These are phyloP conservation scores for Trachurus trachurus DNA, from an alignment of 2,797 vertebrate genomes.

Conservation along the genomic window DNA sequence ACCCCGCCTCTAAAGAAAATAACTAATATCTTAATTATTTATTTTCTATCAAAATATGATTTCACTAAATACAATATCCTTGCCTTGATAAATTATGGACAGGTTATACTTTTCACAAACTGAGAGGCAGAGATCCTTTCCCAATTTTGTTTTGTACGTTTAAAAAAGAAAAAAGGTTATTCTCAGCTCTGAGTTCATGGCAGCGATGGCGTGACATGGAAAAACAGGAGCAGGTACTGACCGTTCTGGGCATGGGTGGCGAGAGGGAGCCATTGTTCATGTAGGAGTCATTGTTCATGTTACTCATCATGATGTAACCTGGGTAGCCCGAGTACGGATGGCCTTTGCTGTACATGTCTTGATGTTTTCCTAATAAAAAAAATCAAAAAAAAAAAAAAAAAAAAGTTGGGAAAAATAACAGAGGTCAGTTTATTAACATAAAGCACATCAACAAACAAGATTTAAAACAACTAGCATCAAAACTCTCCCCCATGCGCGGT, in stretches of 20 bases:
- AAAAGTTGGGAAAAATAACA: slow-evolving; percentile 32
- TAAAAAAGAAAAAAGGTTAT: background rate
- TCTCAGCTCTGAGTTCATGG: background rate
- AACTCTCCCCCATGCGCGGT: background rate
- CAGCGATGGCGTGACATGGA: background rate
- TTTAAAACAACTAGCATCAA: background rate
- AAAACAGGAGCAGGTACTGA: slow-evolving; percentile 84
- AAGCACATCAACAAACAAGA: background rate
- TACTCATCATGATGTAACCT: slow-evolving; percentile 99
- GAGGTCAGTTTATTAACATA: background rate
- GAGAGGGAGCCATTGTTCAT: slow-evolving; percentile 99
- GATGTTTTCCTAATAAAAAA: slow-evolving; percentile 89
- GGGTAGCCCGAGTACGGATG: slow-evolving; percentile 94
- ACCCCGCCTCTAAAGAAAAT: background rate
- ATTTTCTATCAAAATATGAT: slow-evolving; percentile 2
- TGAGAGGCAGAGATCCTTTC: background rate
- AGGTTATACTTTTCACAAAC: background rate
- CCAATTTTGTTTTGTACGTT: background rate
- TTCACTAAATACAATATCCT: background rate
- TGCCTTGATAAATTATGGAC: background rate
- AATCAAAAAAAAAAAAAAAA: slow-evolving; percentile 36
- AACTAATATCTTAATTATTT: background rate
- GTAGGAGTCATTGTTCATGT: slow-evolving; percentile 97
- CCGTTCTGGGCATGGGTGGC: slow-evolving; percentile 97
- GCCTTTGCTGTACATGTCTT: slow-evolving; percentile 95